phyloP scores from a whole-genome alignment of 2,797 vertebrate species.

The Platalea minor region DNA sequence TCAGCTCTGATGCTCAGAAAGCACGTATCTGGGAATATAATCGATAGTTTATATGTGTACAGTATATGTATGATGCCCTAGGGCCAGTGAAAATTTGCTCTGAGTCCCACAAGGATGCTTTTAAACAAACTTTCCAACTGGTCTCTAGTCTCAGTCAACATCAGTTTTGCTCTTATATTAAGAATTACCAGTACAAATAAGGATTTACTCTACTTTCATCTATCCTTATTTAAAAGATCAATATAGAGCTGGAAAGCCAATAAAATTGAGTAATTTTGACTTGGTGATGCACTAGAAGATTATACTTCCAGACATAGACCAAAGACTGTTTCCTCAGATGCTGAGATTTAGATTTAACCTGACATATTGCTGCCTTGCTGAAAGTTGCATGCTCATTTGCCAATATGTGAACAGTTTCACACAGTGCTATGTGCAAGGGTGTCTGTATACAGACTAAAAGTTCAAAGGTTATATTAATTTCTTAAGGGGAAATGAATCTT shows the following conservation, averaged over 20 bases:
- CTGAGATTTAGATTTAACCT: background rate
- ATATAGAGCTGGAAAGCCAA: background rate
- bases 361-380: background rate
- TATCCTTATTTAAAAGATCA: background rate
- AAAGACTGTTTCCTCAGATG: background rate
- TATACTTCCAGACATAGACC: background rate
- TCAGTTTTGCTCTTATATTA: background rate
- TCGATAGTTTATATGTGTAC: background rate
- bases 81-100: background rate
- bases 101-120: background rate
- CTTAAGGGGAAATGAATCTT: background rate
- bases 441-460: background rate
- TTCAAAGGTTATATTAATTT: background rate
- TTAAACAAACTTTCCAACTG: background rate
- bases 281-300: background rate
- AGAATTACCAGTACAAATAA: background rate
- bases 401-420: background rate
- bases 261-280: background rate
- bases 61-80: background rate
- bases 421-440: background rate
- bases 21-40: background rate
- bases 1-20: background rate
- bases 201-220: background rate
- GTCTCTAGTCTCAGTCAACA: background rate
- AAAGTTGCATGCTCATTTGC: background rate